Base-by-base conservation (phyloP, 2,888 invertebrate genomes). In the Catocala sponsa region DNA sequence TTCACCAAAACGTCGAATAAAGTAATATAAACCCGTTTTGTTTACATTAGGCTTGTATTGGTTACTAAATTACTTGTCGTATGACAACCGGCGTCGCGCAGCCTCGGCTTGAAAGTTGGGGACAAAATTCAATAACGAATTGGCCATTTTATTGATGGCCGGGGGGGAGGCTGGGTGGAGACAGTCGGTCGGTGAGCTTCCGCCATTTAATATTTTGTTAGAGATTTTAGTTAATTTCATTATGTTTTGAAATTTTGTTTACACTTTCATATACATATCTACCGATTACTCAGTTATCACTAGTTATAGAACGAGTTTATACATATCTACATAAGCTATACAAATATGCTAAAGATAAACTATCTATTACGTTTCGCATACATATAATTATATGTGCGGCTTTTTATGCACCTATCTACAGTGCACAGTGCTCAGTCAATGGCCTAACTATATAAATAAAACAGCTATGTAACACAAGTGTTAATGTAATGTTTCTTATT, bases 61-160 rank as follows among this genome's bases (percentile, higher is more conserved):
- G 85, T 89, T 82, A 88, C 82, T 89, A 86, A 85, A 88, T 90
- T 89, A 88, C 85, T 89, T 83, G 85, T 88, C 86, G 80, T 84
- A 85, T 88, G 90, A 87, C 89, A 89, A 91, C 93, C 93, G 93
- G 92, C 94, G 87, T 88, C 91, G 91, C 92, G 92, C 91, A 92
- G 89, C 93, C 87, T 90, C 90, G 80, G 81, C 84, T 79, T 84
- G 84, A 88, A 90, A 90, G 89, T 92, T 92, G 84, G 84, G 85
- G 86, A 92, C 90, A 92, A 94, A 94, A 94, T 93, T 92, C 94
- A 92, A 93, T 94, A 94, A 90, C 90, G 94, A 94, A 92, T 94
- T 94, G 93, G 94, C 94, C 95, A 95, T 95, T 95, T 95, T 95
- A 94, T 94, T 93, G 94, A 94, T 93, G 93, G 91, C 90, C 84